phyloP scores from a whole-genome alignment of 2,797 vertebrate species.

The Onychomys torridus region DNA sequence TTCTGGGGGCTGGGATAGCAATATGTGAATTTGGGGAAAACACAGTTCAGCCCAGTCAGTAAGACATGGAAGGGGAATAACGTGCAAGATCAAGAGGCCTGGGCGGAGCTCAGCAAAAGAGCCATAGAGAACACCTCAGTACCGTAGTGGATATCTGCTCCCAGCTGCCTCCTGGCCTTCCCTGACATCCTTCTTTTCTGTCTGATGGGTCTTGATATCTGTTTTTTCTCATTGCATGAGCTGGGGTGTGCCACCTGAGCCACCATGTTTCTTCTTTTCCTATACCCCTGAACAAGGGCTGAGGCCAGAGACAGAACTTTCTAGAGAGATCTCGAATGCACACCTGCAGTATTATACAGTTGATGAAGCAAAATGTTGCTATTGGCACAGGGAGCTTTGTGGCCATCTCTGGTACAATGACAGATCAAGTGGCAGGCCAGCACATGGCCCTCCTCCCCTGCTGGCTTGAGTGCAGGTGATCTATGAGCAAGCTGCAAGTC shows the following conservation, averaged over 20 bases:
- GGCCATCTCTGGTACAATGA: constrained; percentile 54
- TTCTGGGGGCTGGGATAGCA: neutral
- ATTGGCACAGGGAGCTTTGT: constrained; percentile 47
- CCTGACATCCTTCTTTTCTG: neutral
- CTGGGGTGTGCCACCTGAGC: neutral
- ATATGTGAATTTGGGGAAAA: neutral
- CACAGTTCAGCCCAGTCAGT: neutral
- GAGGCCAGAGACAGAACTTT: neutral
- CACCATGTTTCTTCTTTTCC: neutral
- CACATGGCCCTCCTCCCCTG: constrained; percentile 64
- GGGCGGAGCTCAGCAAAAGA: too few relatives aligned
- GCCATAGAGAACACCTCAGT: rapidly evolving
- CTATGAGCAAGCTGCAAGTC: constrained; percentile 78
- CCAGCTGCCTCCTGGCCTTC: neutral
- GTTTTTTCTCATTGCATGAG: neutral
- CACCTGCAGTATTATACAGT: constrained; percentile 72
- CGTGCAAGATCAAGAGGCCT: rapidly evolving
- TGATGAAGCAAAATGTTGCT: constrained; percentile 82
- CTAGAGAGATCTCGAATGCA: constrained; percentile 44
- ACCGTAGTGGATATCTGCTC: rapidly evolving
- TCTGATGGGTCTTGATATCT: too few relatives aligned
- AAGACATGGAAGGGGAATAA: neutral
- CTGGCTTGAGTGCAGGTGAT: constrained; percentile 80
- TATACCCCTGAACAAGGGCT: neutral
- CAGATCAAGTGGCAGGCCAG: constrained; percentile 61